These are phyloP conservation scores for Chionis minor DNA, from an alignment of 2,113 vertebrate species.

Conservation along the genomic window DNA sequence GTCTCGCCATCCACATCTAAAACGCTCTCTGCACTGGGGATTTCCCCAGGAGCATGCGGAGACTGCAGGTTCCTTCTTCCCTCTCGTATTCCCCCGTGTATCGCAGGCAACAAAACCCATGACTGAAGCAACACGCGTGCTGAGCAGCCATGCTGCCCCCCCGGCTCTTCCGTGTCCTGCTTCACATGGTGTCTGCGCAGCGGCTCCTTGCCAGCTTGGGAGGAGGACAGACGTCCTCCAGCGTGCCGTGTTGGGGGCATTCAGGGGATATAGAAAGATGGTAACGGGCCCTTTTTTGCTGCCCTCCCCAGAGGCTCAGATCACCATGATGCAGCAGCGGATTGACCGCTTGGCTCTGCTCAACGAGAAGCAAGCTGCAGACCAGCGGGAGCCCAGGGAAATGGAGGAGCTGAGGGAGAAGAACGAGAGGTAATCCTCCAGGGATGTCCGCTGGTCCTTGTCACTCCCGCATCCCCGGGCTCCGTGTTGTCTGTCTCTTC, in stretches of 20 bases:
- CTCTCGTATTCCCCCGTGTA: fast-evolving
- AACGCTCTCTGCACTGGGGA: fast-evolving
- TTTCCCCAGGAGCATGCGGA: fast-evolving
- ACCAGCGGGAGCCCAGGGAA: constrained; percentile 73
- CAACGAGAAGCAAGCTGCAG: constrained; percentile 65
- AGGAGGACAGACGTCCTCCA: not conserved
- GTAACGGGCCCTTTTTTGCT: not conserved
- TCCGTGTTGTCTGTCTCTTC: not conserved
- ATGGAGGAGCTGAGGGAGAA: constrained; percentile 81
- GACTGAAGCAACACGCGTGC: not conserved
- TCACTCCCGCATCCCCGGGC: fast-evolving
- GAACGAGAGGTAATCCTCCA: constrained; percentile 75
- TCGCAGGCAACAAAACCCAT: not conserved
- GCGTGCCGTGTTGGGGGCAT: not conserved
- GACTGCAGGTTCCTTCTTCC: not conserved
- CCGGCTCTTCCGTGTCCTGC: not conserved
- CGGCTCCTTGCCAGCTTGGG: not conserved
- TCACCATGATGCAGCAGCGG: constrained; percentile 82
- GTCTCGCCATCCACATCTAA: not conserved
- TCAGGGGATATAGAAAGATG: not conserved
- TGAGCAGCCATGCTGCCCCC: not conserved
- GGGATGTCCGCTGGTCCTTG: fast-evolving
- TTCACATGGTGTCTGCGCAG: not conserved
- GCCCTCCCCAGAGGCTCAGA: constrained; percentile 75
- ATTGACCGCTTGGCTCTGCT: constrained; percentile 82